Evolutionary conservation across 2,113 vertebrate species (phyloP), one percentile per base, ranked within the genome.

Genomic region (Syngnathus scovelli): DNA sequence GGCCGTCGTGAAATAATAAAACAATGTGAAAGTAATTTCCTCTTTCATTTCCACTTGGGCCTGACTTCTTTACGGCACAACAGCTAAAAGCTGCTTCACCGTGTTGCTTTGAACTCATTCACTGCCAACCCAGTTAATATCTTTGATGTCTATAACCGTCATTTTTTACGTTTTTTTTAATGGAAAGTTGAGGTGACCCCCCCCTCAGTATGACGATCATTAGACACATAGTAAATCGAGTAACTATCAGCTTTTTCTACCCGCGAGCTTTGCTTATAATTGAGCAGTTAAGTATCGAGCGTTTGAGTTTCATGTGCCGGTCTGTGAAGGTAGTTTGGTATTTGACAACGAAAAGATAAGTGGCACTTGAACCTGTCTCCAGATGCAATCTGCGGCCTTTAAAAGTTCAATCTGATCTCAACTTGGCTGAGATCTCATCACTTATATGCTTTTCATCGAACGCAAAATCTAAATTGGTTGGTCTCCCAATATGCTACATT

Each of bases 331-430:
- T 44, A 78, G 61, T 55, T 83, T 33, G 84, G 67, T 80, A 82
- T 86, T 85, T 86, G 62, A 80, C 55, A 69, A 21, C n/a, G 1
- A 19, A 19, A 75, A 80, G 77, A 86, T 82, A 78, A 78, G 67
- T 78, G 64, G 51, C 60, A 62, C 64, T 48, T 72, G 78, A 80
- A 83, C 60, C 59, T 69, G 61, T 74, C 66, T 68, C 21, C 19
- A 81, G 78, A 83, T 84, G 38, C 27, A 79, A 84, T 87, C 72
- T 69, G 33, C 69, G 67, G 64, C 68, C 69, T 86, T 83, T 70
- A 71, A 67, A 84, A 77, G 75, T 64, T 68, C 69, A 77, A 71
- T 71, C 10, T 27, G 52, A 7, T 55, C 27, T 12, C n/a, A 5
- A 55, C 10, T 11, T 13, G 10, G 10, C 21, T 5, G 52, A 11